Base-by-base conservation (phyloP, 2,888 invertebrate genomes). In the Byasa hedistus region DNA sequence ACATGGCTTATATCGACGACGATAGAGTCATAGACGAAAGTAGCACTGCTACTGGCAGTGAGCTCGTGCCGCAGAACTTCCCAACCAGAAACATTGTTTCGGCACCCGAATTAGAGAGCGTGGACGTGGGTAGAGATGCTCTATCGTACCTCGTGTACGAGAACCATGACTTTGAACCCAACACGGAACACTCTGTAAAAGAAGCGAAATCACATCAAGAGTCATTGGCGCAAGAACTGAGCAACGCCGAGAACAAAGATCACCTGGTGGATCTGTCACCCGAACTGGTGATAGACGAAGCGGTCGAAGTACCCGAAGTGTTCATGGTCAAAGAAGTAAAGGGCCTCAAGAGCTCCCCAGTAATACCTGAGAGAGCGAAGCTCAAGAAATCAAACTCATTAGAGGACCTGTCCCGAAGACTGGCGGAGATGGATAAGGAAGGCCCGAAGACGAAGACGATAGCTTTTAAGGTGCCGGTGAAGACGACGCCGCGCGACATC, bases 41-140 rank as follows among this genome's bases (percentile, higher is more conserved):
- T 59, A 71, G 75, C 56, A 27, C 73, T 3, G 70, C 76, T 3
- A 68, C 70, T 3, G 74, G 79, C 48, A 74, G 75, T n/a, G 72
- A 74, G 17, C 75, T 78, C 5, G 75, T 72, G 15, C 73, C 73
- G 5, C 74, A 75, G 61, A 64, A 52, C 19, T 51, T 21, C 8
- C 36, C 39, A 44, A 17, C 24, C 3, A 61, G 71, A 71, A 7
- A 67, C 64, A 55, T 59, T 64, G 48, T 74, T 65, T 39, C 55
- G 69, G 71, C 57, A 64, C 61, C 75, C 39, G 78, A 75, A 19
- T 63, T 83, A 15, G 84, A 83, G 54, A 76, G 72, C 0, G 81
- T 91, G 0, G 91, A 91, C 73, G 74, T 91, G 61, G 91, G 85
- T 0, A 91, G 87, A 78, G 91, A 91, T 39, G 91, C 91, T 0